Evolutionary conservation across 2,113 vertebrate genomes (phyloP), one percentile per base, ranked within the genome.

Genomic region (Clupea harengus): DNA sequence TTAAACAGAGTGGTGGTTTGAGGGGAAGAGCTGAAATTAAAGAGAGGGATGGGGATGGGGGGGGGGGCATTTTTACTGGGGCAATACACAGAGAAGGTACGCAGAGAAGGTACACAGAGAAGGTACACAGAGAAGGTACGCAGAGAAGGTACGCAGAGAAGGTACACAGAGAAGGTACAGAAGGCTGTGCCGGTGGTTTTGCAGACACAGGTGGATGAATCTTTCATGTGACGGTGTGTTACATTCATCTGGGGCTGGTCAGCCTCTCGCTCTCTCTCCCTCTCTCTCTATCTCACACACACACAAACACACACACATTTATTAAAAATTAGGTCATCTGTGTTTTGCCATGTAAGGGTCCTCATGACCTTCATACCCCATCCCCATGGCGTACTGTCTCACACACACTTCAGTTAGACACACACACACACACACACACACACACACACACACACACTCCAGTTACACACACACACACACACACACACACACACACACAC

Each of bases 141-240:
- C 25, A 39, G 28, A 0, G 10, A 11, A 32, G 67, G 28, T 75
- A 11, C 10, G 4, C 28, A 13, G 67, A 32, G n/a, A n/a, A 39
- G 39, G 39, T 39, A 39, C 39, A 39, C 39, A 39, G 39, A 39
- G 39, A 39, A 39, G 1, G 39, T 39, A 2, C 22, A 1, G 11
- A 13, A 32, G 72, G 32, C 28, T 11, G 72, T 0, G 15, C 25
- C 3, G 11, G 72, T 32, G 72, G 11, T 78, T 9, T 78, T 39
- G 72, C 28, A 39, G 25, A 78, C 28, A 15, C 28, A 32, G 72
- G 28, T 78, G 5, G 72, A 78, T 78, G 28, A 78, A 78, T 78
- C 72, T 78, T 78, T 78, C 72, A 78, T 78, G 72, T 11, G 20
- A 20, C 54, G 72, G 32, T 78, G 64, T 72, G 72, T 17, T 78